A percentile compares a stretch with the other conserved stretches of the same genome.
Evolutionary conservation across 2,797 vertebrate species (phyloP).

Genomic region (Prionace glauca): DNA sequence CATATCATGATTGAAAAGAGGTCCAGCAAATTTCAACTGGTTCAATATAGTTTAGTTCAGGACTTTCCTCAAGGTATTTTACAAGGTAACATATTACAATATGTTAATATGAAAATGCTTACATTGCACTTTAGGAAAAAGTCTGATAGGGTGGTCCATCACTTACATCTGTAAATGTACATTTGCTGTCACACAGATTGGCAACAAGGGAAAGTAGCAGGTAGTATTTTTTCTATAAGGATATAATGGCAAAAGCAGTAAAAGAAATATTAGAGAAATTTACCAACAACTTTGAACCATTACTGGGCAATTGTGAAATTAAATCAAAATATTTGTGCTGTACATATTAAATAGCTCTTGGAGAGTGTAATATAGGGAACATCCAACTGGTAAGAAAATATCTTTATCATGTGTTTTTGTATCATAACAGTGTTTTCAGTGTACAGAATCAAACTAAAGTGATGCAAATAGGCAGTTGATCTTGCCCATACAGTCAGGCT

Average conservation of each 20-base stretch:
- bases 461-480: too few species aligned
- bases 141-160: not conserved
- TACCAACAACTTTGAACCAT: not conserved
- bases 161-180: not conserved
- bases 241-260: not conserved
- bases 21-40: not conserved
- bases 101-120: not conserved
- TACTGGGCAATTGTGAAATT: not conserved
- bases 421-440: not conserved
- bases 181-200: not conserved
- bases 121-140: not conserved
- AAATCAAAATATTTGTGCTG: not conserved
- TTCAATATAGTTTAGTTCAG: not conserved
- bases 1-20: not conserved
- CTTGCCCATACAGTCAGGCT: constrained; percentile 30
- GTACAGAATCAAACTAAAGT: not conserved
- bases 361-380: not conserved
- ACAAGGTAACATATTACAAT: not conserved
- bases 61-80: not conserved
- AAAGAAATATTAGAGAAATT: not conserved
- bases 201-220: not conserved
- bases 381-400: not conserved
- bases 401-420: not conserved
- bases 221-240: not conserved
- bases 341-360: not conserved